Conservation (phyloP, 2,797 vertebrate species). For the Erpetoichthys calabaricus region DNA sequence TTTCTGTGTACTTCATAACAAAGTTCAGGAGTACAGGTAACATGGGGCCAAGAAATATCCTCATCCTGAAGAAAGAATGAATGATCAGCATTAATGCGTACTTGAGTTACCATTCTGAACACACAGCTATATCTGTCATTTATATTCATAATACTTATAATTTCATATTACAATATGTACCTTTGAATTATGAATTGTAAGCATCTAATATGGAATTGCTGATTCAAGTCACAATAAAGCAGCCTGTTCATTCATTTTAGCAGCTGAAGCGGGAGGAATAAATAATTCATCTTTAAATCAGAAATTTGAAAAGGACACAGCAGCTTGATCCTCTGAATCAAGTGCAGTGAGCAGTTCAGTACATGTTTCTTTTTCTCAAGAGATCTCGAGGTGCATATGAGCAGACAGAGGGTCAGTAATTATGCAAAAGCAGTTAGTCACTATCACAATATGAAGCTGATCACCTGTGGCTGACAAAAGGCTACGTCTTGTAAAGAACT, state of each 20-base stretch:
- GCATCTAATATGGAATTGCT: slow-evolving; percentile 58
- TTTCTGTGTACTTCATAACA: too few species aligned
- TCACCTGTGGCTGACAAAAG: too few species aligned
- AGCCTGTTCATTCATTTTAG: slow-evolving; percentile 25
- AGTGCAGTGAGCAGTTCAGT: slow-evolving; percentile 31
- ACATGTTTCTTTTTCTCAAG: slow-evolving; percentile 36
- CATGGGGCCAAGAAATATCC: too few species aligned
- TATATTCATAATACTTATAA: slow-evolving; percentile 25
- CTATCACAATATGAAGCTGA: too few species aligned
- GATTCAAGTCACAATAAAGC: slow-evolving; percentile 51
- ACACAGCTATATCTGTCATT: slow-evolving; percentile 10
- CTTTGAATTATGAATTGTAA: slow-evolving; percentile 44
- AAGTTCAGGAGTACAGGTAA: too few species aligned
- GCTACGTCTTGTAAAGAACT: too few species aligned
- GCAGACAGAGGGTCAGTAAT: slow-evolving; percentile 12
- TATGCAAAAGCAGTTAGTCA: too few species aligned
- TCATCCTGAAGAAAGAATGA: too few species aligned
- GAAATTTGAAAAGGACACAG: slow-evolving; percentile 49
- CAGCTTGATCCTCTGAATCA: slow-evolving; percentile 56
- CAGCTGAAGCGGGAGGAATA: slow-evolving; percentile 32
- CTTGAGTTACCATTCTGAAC: too few species aligned
- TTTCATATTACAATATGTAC: slow-evolving; percentile 24
- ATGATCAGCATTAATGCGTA: too few species aligned
- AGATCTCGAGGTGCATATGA: slow-evolving; percentile 27
- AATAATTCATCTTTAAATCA: slow-evolving; percentile 62